Evolutionary conservation across 2,113 vertebrate species (phyloP), one percentile per base, ranked within the genome.

Genomic region (Hippocampus barbouri): DNA sequence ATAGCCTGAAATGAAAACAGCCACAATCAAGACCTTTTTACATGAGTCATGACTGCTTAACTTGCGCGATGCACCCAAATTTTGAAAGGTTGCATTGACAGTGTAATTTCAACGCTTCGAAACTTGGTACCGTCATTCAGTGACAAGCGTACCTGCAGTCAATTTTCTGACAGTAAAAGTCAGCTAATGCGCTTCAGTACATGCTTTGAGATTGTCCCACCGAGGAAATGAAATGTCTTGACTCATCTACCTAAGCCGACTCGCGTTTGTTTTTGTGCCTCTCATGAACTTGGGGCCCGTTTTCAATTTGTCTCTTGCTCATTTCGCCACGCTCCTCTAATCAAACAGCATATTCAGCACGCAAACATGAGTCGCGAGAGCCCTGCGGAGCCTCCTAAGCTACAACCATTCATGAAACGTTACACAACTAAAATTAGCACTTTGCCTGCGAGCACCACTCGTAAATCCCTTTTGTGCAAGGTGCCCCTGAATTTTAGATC

Each of bases 391-490:
- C 53, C 27, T 23, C 6, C 47, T 56, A 66, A 30, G 38, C 10
- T 34, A 34, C 66, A 38, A 56, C 23, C 49, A 23, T 54, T 56
- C 51, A 54, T 56, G 66, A 68, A 68, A 54, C 20, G 8, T 56
- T 40, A n/a, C 49, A 40, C 49, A 2, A 40, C 49, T 56, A 40
- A 68, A 40, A 68, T 54, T 23, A 54, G 66, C 27, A 23, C 21
- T 68, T 68, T n/a, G 66, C 27, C 66, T 38, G 27, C 30, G 15
- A 68, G 66, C 49, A 11, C 18, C 2, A 1, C 47, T 38, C 5
- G 23, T 30, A 68, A 68, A 68, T 68, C 49, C 47, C 27, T 21
- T 38, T 53, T 68, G 66, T 54, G 49, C 20, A 54, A 53, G 18
- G 3, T 51, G 18, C 27, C 30, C 49, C 30, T n/a, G 30, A 53